Conservation (phyloP, 1,140 invertebrate species). For the Drosophila sechellia region DNA sequence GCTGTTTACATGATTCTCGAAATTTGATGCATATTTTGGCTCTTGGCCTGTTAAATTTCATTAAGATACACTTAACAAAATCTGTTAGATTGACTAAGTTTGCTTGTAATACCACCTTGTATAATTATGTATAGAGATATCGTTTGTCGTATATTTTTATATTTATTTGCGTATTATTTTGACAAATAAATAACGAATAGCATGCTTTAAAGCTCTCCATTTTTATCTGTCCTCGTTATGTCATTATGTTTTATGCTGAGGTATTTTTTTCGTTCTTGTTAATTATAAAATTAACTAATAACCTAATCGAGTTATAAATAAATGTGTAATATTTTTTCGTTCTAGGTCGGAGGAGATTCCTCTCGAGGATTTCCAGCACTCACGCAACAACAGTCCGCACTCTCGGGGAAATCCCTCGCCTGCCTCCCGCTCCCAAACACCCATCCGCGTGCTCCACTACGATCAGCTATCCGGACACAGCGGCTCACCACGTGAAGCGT, state of each 20-base stretch:
- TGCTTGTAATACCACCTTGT: neutral
- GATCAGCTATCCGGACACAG: constrained; percentile 85
- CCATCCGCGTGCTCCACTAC: constrained; percentile 80
- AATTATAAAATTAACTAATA: neutral
- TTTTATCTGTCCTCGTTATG: neutral
- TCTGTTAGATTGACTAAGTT: neutral
- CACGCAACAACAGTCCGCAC: constrained; percentile 80
- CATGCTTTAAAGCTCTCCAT: neutral
- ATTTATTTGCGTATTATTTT: neutral
- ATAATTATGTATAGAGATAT: neutral
- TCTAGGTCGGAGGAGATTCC: constrained; percentile 92
- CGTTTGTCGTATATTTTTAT: neutral
- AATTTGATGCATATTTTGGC: neutral
- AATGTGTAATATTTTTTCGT: neutral
- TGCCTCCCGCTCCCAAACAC: constrained; percentile 79
- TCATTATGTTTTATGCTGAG: neutral
- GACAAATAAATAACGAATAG: neutral
- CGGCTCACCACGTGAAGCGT: constrained; percentile 71
- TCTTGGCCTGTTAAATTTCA: neutral
- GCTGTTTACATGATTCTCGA: neutral
- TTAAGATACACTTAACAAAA: neutral
- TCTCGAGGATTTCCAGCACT: constrained; percentile 89
- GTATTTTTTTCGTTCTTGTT: neutral
- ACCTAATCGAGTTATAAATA: neutral
- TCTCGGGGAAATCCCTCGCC: constrained; percentile 63